These are phyloP conservation scores for Tinamus major DNA, from an alignment of 2,797 vertebrate species.

Conservation along the genomic window DNA sequence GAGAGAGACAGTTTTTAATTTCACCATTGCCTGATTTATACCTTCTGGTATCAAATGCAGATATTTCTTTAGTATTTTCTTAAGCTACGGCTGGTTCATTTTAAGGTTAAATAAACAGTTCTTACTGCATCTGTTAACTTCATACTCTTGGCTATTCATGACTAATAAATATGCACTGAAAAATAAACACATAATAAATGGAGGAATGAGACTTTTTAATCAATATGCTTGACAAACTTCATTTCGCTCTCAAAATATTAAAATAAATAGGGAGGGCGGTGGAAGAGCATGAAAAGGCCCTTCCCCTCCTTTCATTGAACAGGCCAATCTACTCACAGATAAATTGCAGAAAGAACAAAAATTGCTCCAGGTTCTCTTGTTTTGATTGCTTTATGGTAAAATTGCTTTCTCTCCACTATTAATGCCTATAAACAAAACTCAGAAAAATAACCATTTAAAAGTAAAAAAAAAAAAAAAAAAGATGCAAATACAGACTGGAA, in stretches of 20 bases:
- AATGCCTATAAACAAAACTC: neutral
- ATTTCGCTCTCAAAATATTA: conserved; percentile 34
- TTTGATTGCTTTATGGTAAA: neutral
- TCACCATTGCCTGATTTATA: neutral
- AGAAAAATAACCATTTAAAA: neutral
- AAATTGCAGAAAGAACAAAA: neutral
- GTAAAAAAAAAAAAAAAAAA: neutral
- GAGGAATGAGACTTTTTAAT: neutral
- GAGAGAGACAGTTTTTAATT: neutral
- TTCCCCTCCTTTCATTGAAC: neutral
- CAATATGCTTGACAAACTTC: neutral
- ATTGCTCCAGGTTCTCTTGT: neutral
- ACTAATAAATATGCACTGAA: conserved; percentile 6
- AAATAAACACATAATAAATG: neutral
- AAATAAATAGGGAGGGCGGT: neutral
- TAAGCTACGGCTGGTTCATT: neutral
- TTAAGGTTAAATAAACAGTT: conserved; percentile 5
- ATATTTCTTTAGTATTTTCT: neutral
- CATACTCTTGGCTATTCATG: neutral
- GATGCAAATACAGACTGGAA: neutral
- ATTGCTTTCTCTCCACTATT: neutral
- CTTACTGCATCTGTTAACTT: neutral
- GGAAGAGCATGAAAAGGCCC: neutral
- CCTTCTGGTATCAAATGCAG: neutral
- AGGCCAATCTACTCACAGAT: neutral